Conservation (phyloP, 1,140 invertebrate genomes). For the Drosophila bifasciata region DNA sequence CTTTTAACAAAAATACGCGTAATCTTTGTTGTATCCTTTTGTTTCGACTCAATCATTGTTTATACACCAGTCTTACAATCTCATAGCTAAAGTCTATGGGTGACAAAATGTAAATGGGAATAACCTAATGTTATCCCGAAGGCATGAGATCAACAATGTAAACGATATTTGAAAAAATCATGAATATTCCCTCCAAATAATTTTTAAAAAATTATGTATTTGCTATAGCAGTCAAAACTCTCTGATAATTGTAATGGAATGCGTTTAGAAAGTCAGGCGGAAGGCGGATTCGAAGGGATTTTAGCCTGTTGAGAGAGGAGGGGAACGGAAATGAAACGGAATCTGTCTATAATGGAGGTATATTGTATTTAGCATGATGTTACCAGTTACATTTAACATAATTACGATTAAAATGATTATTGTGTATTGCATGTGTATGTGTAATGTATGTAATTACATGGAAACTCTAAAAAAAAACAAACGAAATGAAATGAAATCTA, state of each 20-base stretch:
- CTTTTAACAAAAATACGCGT: conserved; percentile 41
- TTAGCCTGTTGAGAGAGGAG: conserved; percentile 35
- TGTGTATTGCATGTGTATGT: conserved; percentile 79
- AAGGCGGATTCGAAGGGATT: conserved; percentile 24
- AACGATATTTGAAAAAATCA: conserved; percentile 75
- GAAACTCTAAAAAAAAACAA: conserved; percentile 53
- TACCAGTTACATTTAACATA: conserved; percentile 77
- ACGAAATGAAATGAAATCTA: conserved; percentile 13
- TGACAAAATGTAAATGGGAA: conserved; percentile 29
- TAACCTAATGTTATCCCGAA: conserved; percentile 48
- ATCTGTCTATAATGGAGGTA: conserved; percentile 52
- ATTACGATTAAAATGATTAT: conserved; percentile 78
- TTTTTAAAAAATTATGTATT: conserved; percentile 82
- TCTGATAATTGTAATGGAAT: conserved; percentile 65
- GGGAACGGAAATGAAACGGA: background rate
- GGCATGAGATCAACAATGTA: conserved; percentile 58
- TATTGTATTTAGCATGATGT: conserved; percentile 77
- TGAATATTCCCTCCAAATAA: conserved; percentile 84
- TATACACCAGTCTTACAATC: conserved; percentile 39
- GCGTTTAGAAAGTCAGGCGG: background rate
- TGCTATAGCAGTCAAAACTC: conserved; percentile 68
- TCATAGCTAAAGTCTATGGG: conserved; percentile 10
- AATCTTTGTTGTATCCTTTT: conserved; percentile 15
- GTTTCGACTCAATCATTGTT: conserved; percentile 30
- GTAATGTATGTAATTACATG: conserved; percentile 76